These are phyloP conservation scores for Chaetodon trifascialis DNA, from an alignment of 2,113 vertebrate genomes.

Conservation along the genomic window DNA sequence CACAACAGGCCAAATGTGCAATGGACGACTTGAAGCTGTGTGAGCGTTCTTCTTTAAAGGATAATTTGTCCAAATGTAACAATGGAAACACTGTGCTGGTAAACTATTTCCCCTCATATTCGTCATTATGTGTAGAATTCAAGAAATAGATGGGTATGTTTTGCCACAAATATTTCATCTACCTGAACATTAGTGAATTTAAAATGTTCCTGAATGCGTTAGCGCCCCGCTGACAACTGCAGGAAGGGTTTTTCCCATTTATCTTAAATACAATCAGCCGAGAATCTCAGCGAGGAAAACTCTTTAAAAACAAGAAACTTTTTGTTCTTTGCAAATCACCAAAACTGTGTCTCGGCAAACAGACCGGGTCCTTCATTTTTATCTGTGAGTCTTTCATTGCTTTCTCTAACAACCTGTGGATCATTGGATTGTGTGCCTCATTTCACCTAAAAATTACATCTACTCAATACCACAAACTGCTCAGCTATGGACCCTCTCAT, in stretches of 20 bases:
- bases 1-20: slow-evolving; percentile 30
- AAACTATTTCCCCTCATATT: slow-evolving; percentile 32
- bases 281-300: slow-evolving; percentile 13
- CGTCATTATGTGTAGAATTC: slow-evolving; percentile 28
- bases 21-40: slow-evolving; percentile 11
- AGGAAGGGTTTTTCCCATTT: slow-evolving; percentile 10
- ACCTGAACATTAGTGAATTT: slow-evolving; percentile 28
- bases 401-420: slow-evolving; percentile 6
- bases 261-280: slow-evolving; percentile 10
- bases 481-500: slow-evolving; percentile 16
- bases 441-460: background rate
- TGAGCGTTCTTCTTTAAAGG: slow-evolving; percentile 24
- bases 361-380: background rate
- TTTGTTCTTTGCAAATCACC: background rate
- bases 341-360: background rate
- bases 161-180: slow-evolving; percentile 21
- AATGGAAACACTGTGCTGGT: slow-evolving; percentile 14
- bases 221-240: background rate
- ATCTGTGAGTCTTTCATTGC: background rate
- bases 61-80: slow-evolving; percentile 52
- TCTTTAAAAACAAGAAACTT: slow-evolving; percentile 22
- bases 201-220: background rate
- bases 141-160: slow-evolving; percentile 41
- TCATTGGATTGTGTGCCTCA: background rate
- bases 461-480: slow-evolving; percentile 24